Evolutionary conservation across 2,888 invertebrate species (phyloP).

Genomic region (Tenthredo notha): DNA sequence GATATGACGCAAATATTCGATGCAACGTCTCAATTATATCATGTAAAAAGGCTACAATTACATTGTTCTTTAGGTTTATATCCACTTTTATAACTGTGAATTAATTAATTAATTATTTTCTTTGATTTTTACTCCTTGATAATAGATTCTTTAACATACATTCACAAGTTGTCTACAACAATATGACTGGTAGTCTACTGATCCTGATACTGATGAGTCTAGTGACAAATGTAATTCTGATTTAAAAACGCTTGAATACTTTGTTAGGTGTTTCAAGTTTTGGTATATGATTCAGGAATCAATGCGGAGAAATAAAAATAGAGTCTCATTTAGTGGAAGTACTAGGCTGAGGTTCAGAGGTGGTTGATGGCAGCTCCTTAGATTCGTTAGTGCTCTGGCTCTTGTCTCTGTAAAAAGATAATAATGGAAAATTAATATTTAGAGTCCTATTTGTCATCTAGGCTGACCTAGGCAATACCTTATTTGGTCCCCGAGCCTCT

Average conservation of each 20-base stretch:
- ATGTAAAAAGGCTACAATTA: slow-evolving; percentile 44
- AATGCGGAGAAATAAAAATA: neutral
- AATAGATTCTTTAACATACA: neutral
- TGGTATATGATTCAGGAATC: neutral
- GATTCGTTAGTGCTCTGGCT: slow-evolving; percentile 62
- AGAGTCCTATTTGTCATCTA: neutral
- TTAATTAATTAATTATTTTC: slow-evolving; percentile 9
- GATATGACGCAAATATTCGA: slow-evolving; percentile 31
- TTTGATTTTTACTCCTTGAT: neutral
- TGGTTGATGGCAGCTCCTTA: slow-evolving; percentile 62
- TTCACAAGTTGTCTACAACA: neutral
- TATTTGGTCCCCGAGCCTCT: slow-evolving; percentile 61
- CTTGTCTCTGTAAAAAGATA: slow-evolving; percentile 59
- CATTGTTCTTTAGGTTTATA: neutral
- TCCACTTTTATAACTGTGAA: neutral
- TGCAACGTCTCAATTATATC: slow-evolving; percentile 24
- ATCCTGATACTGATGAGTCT: neutral
- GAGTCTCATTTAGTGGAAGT: slow-evolving; percentile 59
- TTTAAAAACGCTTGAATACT: slow-evolving; percentile 41
- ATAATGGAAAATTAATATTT: neutral
- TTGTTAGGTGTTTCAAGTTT: slow-evolving; percentile 27
- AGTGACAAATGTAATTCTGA: slow-evolving; percentile 27
- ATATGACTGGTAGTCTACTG: neutral
- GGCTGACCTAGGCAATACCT: slow-evolving; percentile 60
- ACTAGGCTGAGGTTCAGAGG: slow-evolving; percentile 61